Base-by-base conservation (phyloP, 2,113 vertebrate species). In the Circaetus gallicus region DNA sequence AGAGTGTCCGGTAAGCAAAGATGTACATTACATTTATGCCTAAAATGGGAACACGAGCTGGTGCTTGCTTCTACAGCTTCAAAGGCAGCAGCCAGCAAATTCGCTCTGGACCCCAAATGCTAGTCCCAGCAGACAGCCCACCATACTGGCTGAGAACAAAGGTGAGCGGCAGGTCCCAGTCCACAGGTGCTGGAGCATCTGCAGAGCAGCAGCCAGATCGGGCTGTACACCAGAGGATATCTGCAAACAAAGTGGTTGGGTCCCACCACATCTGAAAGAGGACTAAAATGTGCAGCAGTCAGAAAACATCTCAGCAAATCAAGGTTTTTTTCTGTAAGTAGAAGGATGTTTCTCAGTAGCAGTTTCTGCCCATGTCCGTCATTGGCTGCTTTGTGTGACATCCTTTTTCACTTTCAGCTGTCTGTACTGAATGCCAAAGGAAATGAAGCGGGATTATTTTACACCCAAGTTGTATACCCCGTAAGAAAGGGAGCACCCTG, bases 401-500 rank as follows among this genome's bases (percentile, higher is more conserved):
- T 95, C 72, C 80, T 50, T 94, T 95, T 98, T 72, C 61, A 58
- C 85, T 90, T 97, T 73, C 96, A 95, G 86, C 84, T 90, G 69
- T 86, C 95, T 91, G 80, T 93, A 86, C 66, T 21, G 79, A 97
- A 70, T 55, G 86, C 77, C 70, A 62, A 77, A 90, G 95, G 76
- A 95, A 93, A 97, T 49, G 49, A 97, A 93, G 95, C 55, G 73
- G 95, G 93, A 94, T 96, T 93, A 93, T 95, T 97, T 97, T 96
- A 96, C 95, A 96, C 96, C 93, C 96, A 97, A 95, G 89, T 90
- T 89, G 85, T 94, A 92, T 63, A 84, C 58, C 76, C 96, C 72
- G 3, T 90, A 88, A 92, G 97, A 96, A 98, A 97, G 92, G 90
- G 73, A 96, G 82, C 87, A 91, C 61, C 94, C 95, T 42, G 31